These are phyloP conservation scores for Uropsilus gracilis DNA, from an alignment of 2,113 vertebrate genomes.

Conservation along the genomic window DNA sequence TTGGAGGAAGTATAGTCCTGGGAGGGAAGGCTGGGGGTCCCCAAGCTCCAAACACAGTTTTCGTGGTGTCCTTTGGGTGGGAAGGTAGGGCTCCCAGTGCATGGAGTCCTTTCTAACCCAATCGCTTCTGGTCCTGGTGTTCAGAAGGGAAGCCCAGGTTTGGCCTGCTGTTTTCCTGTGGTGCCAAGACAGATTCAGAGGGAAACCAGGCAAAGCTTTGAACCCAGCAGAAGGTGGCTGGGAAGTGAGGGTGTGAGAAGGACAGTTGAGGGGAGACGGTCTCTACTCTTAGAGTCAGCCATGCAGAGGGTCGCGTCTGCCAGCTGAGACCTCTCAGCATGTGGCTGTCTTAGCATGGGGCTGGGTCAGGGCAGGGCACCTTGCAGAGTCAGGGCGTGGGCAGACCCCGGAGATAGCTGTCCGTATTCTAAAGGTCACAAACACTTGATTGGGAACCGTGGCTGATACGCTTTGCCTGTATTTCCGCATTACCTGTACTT, in stretches of 20 bases:
- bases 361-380: neutral
- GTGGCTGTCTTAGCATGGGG: neutral
- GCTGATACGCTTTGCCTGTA: neutral
- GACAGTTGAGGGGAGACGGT: neutral
- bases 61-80: neutral
- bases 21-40: neutral
- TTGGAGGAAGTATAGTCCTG: neutral
- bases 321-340: neutral
- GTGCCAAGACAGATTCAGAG: neutral
- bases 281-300: neutral
- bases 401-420: neutral
- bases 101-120: neutral
- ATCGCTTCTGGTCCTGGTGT: neutral
- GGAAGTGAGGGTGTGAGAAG: neutral
- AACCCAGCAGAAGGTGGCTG: neutral
- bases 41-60: neutral
- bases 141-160: neutral
- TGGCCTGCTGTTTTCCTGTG: neutral
- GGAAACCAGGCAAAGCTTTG: neutral
- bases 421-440: neutral
- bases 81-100: neutral
- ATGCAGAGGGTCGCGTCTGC: neutral
- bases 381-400: neutral
- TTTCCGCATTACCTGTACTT: neutral
- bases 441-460: neutral